Percentiles rank a stretch among this genome's conserved stretches.
These are phyloP conservation scores for Dendronephthya gigantea DNA, from an alignment of 64 coral and sea anemone species.

Conservation along the genomic window DNA sequence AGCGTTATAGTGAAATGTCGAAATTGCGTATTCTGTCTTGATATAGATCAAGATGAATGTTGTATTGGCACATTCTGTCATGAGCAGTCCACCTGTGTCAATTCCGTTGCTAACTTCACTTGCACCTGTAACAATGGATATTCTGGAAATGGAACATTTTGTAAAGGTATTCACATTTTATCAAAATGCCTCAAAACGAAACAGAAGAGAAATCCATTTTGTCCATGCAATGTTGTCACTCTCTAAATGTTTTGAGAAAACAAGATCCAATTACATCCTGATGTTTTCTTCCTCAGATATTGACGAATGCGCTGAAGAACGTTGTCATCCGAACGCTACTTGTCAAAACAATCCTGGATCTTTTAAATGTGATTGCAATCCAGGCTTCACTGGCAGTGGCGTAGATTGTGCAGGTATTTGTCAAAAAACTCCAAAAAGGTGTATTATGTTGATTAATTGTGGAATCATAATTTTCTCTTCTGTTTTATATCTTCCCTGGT, in stretches of 20 bases:
- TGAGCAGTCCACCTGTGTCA: background rate
- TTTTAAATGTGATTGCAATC: background rate
- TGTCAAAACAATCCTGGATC: background rate
- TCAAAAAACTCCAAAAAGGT: too few relatives aligned
- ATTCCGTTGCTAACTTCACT: background rate
- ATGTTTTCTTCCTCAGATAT: background rate
- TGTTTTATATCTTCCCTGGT: too few relatives aligned
- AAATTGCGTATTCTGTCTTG: background rate
- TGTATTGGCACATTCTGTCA: background rate
- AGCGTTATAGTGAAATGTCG: background rate
- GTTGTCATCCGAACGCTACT: background rate
- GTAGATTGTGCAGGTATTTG: background rate
- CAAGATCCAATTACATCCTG: background rate
- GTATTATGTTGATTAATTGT: too few relatives aligned
- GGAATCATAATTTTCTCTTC: too few relatives aligned
- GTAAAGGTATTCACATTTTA: background rate
- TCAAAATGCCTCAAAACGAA: too few relatives aligned
- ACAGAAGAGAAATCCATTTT: too few relatives aligned
- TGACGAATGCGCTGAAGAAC: background rate
- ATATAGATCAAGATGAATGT: background rate
- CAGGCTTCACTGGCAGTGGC: background rate
- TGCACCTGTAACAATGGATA: background rate
- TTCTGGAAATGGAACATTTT: background rate
- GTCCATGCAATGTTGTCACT: too few relatives aligned
- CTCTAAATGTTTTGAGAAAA: too few relatives aligned